A percentile compares a stretch with the other conserved stretches of the same genome.
Evolutionary conservation across 1,140 invertebrate species (phyloP).

Genomic region (Drosophila fuyamai): DNA sequence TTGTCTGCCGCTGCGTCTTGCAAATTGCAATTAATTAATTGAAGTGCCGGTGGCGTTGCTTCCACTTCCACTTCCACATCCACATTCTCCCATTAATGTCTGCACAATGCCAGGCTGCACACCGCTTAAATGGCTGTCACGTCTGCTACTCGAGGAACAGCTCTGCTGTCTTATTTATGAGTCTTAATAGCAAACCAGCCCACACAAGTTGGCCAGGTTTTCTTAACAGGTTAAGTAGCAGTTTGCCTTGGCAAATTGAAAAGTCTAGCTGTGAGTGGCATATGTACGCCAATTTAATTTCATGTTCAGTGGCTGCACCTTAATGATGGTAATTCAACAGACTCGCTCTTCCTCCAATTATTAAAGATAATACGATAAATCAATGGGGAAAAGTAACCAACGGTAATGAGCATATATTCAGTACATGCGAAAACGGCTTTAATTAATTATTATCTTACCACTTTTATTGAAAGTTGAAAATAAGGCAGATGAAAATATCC

Average conservation of each 20-base stretch:
- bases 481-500: background rate
- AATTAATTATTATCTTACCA: conserved; percentile 4
- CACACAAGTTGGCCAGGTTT: conserved; percentile 25
- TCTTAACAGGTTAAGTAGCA: conserved; percentile 37
- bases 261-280: conserved; percentile 4
- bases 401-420: background rate
- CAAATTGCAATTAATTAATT: conserved; percentile 84
- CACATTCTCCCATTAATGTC: conserved; percentile 54
- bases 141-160: conserved; percentile 12
- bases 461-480: background rate
- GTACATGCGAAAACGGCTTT: conserved; percentile 1
- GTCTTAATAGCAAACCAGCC: conserved; percentile 44
- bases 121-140: conserved; percentile 49
- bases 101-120: conserved; percentile 24
- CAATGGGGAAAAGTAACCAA: conserved; percentile 4
- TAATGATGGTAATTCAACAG: conserved; percentile 35
- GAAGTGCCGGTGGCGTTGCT: conserved; percentile 65
- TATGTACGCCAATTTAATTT: background rate
- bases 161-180: conserved; percentile 51
- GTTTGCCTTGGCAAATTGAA: conserved; percentile 25
- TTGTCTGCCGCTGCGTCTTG: conserved; percentile 50
- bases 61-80: background rate
- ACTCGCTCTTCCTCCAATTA: conserved; percentile 3
- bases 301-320: background rate
- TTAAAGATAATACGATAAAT: conserved; percentile 27